A percentile compares a stretch with the other conserved stretches of the same genome.
phyloP scores from a whole-genome alignment of 2,888 invertebrate genomes.

The Pammene fasciana region DNA sequence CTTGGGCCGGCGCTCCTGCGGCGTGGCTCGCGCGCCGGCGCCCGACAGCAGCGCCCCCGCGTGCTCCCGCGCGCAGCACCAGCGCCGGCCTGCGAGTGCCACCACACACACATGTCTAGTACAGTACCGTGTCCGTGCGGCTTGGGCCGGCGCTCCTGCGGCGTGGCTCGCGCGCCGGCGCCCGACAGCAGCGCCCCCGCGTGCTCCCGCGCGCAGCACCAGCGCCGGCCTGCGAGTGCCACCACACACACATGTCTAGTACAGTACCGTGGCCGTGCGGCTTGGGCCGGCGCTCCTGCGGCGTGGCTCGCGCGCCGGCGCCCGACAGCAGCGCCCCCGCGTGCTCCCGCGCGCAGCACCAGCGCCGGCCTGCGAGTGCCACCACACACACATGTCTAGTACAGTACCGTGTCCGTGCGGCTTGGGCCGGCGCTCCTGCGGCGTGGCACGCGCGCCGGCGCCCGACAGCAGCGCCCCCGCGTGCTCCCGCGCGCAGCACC shows the following conservation, averaged over 20 bases:
- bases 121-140: conserved; percentile 54
- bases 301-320: conserved; percentile 58
- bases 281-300: conserved; percentile 52
- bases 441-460: conserved; percentile 58
- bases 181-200: conserved; percentile 91
- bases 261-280: conserved; percentile 54
- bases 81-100: conserved; percentile 86
- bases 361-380: conserved; percentile 86
- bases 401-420: conserved; percentile 54
- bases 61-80: conserved; percentile 90
- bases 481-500: conserved; percentile 90
- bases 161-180: conserved; percentile 58
- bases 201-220: conserved; percentile 90
- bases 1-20: conserved; percentile 52
- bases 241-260: no score
- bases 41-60: conserved; percentile 91
- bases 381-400: no score
- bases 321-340: conserved; percentile 91
- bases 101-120: no score
- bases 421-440: conserved; percentile 52
- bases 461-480: conserved; percentile 91
- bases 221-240: conserved; percentile 86
- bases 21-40: conserved; percentile 58
- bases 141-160: conserved; percentile 52
- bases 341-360: conserved; percentile 90